Evolutionary conservation across 1,140 invertebrate genomes (phyloP), one percentile per base, ranked within the genome.

Genomic region (Hylaeus anthracinus): DNA sequence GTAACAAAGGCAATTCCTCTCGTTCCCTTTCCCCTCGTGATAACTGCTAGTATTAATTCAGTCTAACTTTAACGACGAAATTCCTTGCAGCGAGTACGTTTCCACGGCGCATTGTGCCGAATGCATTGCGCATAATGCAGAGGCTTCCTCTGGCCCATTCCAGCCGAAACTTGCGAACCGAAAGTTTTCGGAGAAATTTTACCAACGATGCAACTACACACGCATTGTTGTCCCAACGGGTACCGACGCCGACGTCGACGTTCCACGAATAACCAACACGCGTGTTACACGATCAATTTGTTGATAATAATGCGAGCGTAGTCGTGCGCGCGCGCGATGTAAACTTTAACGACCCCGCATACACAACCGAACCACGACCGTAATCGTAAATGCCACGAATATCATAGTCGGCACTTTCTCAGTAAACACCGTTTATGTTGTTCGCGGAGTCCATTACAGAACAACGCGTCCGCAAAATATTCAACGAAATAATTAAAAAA

Each of bases 1-100:
- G 26, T 43, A 53, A 78, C 75, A 71, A 78, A 71, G 66, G 48
- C n/a, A 43, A 71, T 71, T 56, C 43, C 3, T 3, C 56, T 58
- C 56, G 45, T 5, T 39, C 56, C 66, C 58, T 63, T 70, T 60
- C 15, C 14, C 14, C 43, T 14, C 64, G 14, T n/a, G 43, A 26
- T 60, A 60, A 60, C 74, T 45, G 53, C 41, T 48, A 58, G 15
- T 64, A 56, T 73, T 79, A 79, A 73, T 79, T 72, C 26, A 5
- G 65, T 73, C 61, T 10, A 53, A 64, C 43, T 73, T 79, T 79
- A 72, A 79, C 64, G 48, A 65, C 75, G 58, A 71, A 71, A 71
- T 78, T 78, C 66, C 75, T 78, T 55, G 45, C 39, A 10, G 56
- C 15, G 45, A 12, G 26, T 10, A 14, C 37, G 53, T 6, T 12